These are phyloP conservation scores for Trichomycterus rosablanca DNA, from an alignment of 2,113 vertebrate species.

Conservation along the genomic window DNA sequence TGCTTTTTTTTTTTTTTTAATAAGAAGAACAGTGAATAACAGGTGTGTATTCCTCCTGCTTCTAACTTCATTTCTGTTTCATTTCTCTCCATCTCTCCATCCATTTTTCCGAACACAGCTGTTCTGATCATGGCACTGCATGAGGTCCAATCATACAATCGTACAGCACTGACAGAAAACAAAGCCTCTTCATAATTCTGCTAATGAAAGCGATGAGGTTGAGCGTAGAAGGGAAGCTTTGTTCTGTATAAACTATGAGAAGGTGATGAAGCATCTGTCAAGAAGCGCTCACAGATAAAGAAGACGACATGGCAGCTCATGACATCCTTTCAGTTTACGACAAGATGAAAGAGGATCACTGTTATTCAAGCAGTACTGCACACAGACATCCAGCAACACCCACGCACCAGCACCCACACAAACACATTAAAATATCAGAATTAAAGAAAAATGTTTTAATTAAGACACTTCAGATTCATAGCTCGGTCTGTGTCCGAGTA, in stretches of 20 bases:
- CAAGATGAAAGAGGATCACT: slow-evolving; percentile 8
- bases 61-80: slow-evolving; percentile 21
- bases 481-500: too few relatives aligned
- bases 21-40: too few relatives aligned
- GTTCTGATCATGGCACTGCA: slow-evolving; percentile 1
- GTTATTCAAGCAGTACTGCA: slow-evolving; percentile 13
- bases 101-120: too few relatives aligned
- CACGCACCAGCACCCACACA: not conserved
- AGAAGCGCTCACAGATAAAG: slow-evolving; percentile 13
- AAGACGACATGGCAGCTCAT: slow-evolving; percentile 3
- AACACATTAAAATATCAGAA: too few relatives aligned
- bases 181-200: slow-evolving; percentile 3
- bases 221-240: slow-evolving; percentile 7
- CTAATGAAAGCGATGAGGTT: slow-evolving; percentile 21
- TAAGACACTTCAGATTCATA: too few relatives aligned
- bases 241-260: slow-evolving; percentile 22
- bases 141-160: slow-evolving; percentile 12
- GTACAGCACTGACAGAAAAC: slow-evolving; percentile 9
- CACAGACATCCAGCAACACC: not conserved
- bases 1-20: too few relatives aligned
- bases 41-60: slow-evolving; percentile 1
- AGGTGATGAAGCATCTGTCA: slow-evolving; percentile 9
- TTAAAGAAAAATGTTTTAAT: too few relatives aligned
- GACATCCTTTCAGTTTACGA: slow-evolving; percentile 7
- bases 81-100: slow-evolving; percentile 24